A percentile compares a stretch with the other conserved stretches of the same genome.
These are phyloP conservation scores for Spea bombifrons DNA, from an alignment of 2,113 vertebrate species.

Conservation along the genomic window DNA sequence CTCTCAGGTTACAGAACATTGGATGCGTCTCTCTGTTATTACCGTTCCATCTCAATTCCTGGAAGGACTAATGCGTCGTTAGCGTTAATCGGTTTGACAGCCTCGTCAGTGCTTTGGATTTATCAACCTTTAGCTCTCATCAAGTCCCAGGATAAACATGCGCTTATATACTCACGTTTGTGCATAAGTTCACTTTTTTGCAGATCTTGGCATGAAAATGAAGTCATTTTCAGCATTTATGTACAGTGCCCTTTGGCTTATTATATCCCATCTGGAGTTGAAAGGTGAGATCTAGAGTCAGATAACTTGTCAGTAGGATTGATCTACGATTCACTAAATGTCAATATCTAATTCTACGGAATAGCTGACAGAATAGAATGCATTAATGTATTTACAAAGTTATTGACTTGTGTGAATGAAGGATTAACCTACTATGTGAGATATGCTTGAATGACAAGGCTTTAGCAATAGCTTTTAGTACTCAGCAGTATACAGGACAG, in stretches of 20 bases:
- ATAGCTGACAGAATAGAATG: no score
- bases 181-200: background rate
- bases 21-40: constrained; percentile 3
- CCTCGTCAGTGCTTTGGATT: background rate
- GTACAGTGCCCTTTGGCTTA: background rate
- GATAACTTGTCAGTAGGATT: no score
- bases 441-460: no score
- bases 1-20: constrained; percentile 5
- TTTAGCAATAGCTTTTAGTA: no score
- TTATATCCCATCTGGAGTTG: constrained; percentile 4
- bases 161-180: background rate
- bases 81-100: background rate
- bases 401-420: no score
- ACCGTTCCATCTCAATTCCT: background rate
- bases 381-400: no score
- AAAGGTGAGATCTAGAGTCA: constrained; percentile 22
- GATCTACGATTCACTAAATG: no score
- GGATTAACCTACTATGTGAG: no score
- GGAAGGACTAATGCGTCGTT: background rate
- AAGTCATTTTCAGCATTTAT: background rate
- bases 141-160: background rate
- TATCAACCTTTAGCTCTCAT: no score
- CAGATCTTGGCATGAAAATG: background rate
- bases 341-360: no score
- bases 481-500: no score